Base-by-base conservation (phyloP, 2,797 vertebrate genomes). In the Rhinophrynus dorsalis region DNA sequence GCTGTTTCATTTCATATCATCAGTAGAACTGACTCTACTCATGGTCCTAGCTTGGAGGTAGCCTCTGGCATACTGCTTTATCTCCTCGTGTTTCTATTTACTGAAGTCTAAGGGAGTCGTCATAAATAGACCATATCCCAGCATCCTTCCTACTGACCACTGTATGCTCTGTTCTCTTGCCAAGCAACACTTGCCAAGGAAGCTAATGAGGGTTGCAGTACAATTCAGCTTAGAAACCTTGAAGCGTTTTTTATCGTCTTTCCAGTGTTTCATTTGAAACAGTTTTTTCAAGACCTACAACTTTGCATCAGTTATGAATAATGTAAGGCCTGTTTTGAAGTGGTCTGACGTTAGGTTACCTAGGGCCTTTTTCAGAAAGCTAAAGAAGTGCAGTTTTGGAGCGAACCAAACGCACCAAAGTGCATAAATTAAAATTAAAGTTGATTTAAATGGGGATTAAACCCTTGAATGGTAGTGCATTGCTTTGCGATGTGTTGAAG, bases 81-180 rank as follows among this genome's bases (percentile, higher is more conserved):
- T 73, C 62, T 60, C 70, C 62, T 73, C 30, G 70, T 67, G 70
- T 73, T 73, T 73, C 70, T 73, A 73, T 73, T 73, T 73, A 73
- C 62, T 66, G 70, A 60, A 66, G 33, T 66, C 55, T 73, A 60
- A 66, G 70, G 70, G 70, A 55, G 70, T 73, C 47, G 62, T 47
- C 63, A 55, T 73, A 73, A 73, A 66, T 60, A 73, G 62, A 67
- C 70, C 62, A 66, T 73, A 66, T 73, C 70, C 47, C 62, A 67
- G 62, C 55, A 45, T 73, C 62, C 60, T 37, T 73, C 70, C 55
- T 59, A 54, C 70, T 73, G 70, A 73, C 70, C 70, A 73, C 62
- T 73, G 35, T 73, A 44, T 67, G 70, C 55, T 60, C 35, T 66
- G 11, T 24, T 59, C 35, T 66, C 27, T 15, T 58, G 69, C 69